Base-by-base conservation (phyloP, 2,888 invertebrate genomes). In the Piscicola geometra region DNA sequence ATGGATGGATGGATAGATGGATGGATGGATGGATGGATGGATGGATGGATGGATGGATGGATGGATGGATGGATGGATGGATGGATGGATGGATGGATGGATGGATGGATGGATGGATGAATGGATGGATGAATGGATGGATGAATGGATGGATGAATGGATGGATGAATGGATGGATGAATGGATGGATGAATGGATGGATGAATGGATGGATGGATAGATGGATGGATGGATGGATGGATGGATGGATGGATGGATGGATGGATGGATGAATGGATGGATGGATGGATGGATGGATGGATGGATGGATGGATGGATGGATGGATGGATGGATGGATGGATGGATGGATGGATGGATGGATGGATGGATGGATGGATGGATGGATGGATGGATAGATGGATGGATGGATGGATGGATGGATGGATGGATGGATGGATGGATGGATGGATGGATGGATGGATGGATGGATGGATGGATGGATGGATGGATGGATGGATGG, bases 31-130 rank as follows among this genome's bases (percentile, higher is more conserved):
- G 25, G 67, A 67, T 30, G 32, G 1, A 28, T 32, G 1, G 67
- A 67, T n/a, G 35, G 67, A 35, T 33, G 32, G 67, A 35, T 67
- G 67, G 35, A 67, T 30, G 28, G 67, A 67, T 67, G 67, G 64
- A 64, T 64, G 21, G 64, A 64, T 12, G 64, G 64, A 64, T 64
- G 64, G 64, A 64, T 64, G 64, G 64, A 64, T 12, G 21, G 64
- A 64, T 64, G 64, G 64, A 64, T 64, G 64, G 64, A 64, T 12
- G 64, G 64, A 64, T 64, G 64, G 64, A 64, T 64, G 64, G 64
- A 64, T 12, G 64, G 64, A 64, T 64, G 64, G 64, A 64, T 64
- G 64, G 64, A 64, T 12, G 64, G 64, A 64, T 64, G 64, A n/a
- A 64, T 64, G 64, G 64, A 64, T 12, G 64, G 64, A 64, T 64